Conservation (phyloP, 2,797 vertebrate genomes). For the Hydrolagus colliei region DNA sequence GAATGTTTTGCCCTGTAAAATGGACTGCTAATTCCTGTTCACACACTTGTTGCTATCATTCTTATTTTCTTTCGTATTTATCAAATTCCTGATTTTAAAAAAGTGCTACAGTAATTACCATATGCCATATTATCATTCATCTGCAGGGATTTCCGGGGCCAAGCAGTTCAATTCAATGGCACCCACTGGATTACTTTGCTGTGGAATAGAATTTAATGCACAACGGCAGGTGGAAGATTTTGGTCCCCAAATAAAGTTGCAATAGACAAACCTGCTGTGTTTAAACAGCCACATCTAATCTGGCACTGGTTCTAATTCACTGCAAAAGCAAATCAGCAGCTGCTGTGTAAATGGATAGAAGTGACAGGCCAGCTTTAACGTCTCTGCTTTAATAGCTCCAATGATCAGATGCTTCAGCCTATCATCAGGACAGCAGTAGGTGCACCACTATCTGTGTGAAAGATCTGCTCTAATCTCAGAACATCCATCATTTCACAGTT, state of each 20-base stretch:
- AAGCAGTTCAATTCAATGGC: no score
- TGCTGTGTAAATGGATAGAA: background rate
- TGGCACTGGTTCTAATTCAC: background rate
- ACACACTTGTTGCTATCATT: no score
- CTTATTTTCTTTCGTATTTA: no score
- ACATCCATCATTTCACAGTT: background rate
- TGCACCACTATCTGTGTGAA: background rate
- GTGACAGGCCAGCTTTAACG: background rate
- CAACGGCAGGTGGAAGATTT: background rate
- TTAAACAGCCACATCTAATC: background rate
- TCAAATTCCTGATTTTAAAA: no score
- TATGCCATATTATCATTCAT: no score
- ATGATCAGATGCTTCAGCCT: background rate
- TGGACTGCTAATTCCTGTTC: no score
- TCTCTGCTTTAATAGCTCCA: background rate
- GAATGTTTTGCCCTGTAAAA: no score
- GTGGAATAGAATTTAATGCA: background rate
- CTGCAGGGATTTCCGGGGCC: no score
- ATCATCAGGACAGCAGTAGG: background rate
- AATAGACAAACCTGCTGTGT: background rate
- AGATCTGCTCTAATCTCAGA: background rate
- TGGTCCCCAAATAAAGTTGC: background rate
- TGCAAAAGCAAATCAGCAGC: background rate
- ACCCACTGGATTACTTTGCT: background rate
- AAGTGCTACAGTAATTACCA: no score